A percentile compares a stretch with the other conserved stretches of the same genome.
Conservation (phyloP, 2,888 invertebrate species). For the Protophormia terraenovae region DNA sequence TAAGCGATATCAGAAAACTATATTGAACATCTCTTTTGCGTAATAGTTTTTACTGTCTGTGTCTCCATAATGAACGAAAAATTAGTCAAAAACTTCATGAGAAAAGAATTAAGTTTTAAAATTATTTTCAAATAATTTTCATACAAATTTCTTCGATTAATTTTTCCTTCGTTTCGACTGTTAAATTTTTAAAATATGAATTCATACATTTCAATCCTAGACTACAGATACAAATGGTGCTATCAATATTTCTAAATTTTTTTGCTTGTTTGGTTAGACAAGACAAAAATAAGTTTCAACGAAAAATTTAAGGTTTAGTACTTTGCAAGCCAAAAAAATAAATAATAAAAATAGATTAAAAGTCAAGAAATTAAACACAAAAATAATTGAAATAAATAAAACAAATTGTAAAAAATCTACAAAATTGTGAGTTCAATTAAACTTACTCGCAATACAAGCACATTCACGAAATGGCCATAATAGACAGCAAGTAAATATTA, state of each 20-base stretch:
- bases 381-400: constrained; percentile 10
- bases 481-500: neutral
- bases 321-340: constrained; percentile 40
- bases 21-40: too few species aligned
- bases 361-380: constrained; percentile 17
- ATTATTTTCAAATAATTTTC: too few species aligned
- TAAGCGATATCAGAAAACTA: too few species aligned
- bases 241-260: neutral
- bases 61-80: too few species aligned
- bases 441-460: neutral
- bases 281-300: constrained; percentile 46
- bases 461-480: constrained; percentile 30
- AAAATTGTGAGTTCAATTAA: constrained; percentile 46
- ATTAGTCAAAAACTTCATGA: too few species aligned
- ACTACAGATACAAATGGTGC: neutral
- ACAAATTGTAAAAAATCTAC: constrained; percentile 44
- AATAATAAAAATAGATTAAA: neutral
- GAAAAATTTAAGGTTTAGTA: constrained; percentile 39
- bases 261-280: constrained; percentile 18
- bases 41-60: too few species aligned
- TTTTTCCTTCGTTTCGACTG: too few species aligned
- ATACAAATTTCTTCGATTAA: too few species aligned
- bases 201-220: constrained; percentile 2
- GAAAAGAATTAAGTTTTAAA: too few species aligned
- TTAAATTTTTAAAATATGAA: neutral